Conservation (phyloP, 2,888 invertebrate genomes). For the Eustalomyia histrio region DNA sequence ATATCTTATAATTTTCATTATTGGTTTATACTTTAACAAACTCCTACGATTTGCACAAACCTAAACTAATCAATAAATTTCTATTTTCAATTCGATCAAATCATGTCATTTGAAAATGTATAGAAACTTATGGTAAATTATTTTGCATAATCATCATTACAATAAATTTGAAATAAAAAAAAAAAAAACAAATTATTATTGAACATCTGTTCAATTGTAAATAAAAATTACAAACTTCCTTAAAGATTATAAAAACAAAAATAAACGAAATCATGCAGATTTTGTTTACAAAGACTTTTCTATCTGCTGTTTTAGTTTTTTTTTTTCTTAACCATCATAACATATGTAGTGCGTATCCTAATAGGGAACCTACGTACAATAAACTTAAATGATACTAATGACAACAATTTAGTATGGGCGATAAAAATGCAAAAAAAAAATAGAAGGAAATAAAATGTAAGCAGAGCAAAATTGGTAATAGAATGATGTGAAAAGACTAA, state of each 20-base stretch:
- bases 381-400: constrained; percentile 54
- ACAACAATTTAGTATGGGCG: constrained; percentile 57
- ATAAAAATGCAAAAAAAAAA: constrained; percentile 30
- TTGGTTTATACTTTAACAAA: neutral
- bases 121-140: constrained; percentile 49
- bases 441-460: neutral
- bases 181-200: constrained; percentile 30
- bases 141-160: constrained; percentile 62
- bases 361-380: constrained; percentile 55
- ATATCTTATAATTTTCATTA: constrained; percentile 21
- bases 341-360: constrained; percentile 60
- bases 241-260: constrained; percentile 5
- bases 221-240: constrained; percentile 55
- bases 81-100: constrained; percentile 15
- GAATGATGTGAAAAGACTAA: neutral
- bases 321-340: neutral
- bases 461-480: neutral
- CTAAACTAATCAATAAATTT: constrained; percentile 47
- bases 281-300: constrained; percentile 10
- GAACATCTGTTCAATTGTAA: constrained; percentile 64
- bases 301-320: neutral
- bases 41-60: neutral
- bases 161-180: constrained; percentile 39
- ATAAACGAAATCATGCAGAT: constrained; percentile 42
- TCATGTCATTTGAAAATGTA: constrained; percentile 50